Evolutionary conservation across 2,113 vertebrate species (phyloP).

Genomic region (Toxotes jaculatrix): DNA sequence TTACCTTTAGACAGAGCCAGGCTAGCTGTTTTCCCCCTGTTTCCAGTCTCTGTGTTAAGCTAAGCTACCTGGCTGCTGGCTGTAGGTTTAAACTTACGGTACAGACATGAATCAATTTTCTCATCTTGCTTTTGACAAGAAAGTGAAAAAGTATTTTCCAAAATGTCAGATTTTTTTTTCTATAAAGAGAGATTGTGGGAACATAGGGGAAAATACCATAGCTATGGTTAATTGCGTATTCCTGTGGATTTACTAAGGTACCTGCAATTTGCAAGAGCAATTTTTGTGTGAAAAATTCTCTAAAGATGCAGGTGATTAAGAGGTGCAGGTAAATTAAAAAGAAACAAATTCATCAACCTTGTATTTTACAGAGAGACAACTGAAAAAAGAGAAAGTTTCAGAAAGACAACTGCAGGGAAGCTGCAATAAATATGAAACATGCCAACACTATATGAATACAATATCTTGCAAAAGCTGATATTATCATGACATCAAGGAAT

Average conservation of each 20-base stretch:
- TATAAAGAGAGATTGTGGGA: not conserved
- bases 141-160: not conserved
- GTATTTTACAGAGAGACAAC: not conserved
- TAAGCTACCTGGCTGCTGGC: not conserved
- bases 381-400: not conserved
- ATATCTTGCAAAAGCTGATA: not conserved
- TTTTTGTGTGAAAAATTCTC: not conserved
- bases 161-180: not conserved
- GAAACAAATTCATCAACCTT: not conserved
- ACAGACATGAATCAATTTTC: not conserved
- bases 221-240: not conserved
- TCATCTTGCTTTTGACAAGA: not conserved
- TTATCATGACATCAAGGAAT: too few species aligned
- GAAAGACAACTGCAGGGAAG: not conserved
- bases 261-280: not conserved
- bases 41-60: slow-evolving; percentile 10
- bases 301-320: not conserved
- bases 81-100: not conserved
- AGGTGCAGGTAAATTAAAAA: not conserved
- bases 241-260: not conserved
- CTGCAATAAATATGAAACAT: not conserved
- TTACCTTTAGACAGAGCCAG: too few species aligned
- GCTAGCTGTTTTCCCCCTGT: not conserved
- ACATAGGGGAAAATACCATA: not conserved
- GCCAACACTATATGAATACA: not conserved